These are phyloP conservation scores for Corythaixoides concolor DNA, from an alignment of 2,113 vertebrate species.

Conservation along the genomic window DNA sequence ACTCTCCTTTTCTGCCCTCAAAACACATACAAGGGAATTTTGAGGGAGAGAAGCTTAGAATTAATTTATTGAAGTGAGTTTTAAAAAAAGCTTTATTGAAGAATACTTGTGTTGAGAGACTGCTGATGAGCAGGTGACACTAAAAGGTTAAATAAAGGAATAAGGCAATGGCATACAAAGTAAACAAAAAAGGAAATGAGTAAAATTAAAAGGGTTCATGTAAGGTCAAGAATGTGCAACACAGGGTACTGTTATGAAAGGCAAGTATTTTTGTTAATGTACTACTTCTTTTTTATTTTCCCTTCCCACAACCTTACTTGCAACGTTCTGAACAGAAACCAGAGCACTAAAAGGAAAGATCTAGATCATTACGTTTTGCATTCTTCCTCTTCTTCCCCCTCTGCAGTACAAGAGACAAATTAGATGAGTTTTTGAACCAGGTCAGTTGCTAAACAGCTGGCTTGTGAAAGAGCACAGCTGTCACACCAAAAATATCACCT, in stretches of 20 bases:
- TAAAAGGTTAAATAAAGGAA: neutral
- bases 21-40: neutral
- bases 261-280: neutral
- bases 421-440: neutral
- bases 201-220: neutral
- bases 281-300: neutral
- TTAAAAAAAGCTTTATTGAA: neutral
- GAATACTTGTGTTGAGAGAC: neutral
- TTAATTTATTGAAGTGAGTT: neutral
- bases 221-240: neutral
- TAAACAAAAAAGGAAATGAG: neutral
- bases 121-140: neutral
- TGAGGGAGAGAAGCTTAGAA: neutral
- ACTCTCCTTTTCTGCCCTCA: constrained; percentile 9
- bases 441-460: constrained; percentile 16
- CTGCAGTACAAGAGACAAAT: neutral
- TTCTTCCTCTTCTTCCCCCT: neutral
- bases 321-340: neutral
- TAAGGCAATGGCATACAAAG: neutral
- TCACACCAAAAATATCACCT: neutral
- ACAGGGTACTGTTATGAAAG: neutral
- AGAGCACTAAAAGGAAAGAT: neutral
- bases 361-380: neutral
- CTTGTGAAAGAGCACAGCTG: neutral
- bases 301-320: neutral